Base-by-base conservation (phyloP, 2,888 invertebrate genomes). In the Drosophila setosimentum region DNA sequence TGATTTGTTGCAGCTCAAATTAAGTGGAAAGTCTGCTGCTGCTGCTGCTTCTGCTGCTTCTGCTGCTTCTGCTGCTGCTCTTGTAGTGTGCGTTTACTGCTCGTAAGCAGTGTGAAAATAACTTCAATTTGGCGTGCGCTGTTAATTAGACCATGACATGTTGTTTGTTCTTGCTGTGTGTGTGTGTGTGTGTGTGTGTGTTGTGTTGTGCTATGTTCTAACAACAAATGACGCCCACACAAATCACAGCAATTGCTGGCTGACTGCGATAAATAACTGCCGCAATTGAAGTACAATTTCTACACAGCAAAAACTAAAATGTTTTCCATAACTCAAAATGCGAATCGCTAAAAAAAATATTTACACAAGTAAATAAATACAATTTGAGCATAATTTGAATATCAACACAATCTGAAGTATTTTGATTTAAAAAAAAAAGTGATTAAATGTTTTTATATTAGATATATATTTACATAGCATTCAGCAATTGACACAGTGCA, bases 121-220 rank as follows among this genome's bases (percentile, higher is more conserved):
- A 74, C 87, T 86, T 71, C 48, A 88, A 69, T 74, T 70, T 83
- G 37, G 48, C 77, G 57, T 77, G 78, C 61, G 35, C 62, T 68
- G 83, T 81, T 83, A 83, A 83, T 83, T 83, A 72, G 82, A 83
- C 74, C 83, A 73, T 80, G 87, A 83, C 83, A 83, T 88, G 83
- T 50, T 77, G 53, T 57, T 51, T 24, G 32, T 16, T 53, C 21
- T 50, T 50, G 48, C 33, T 30, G 35, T 48, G 21, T 45, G 13
- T 21, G 13, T 11, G 42, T 6, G n/a, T 10, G 40, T 40, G 40
- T 40, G 11, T 2, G 42, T 11, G n/a, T 10, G 40, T 21, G 42
- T 42, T 6, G 45, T 13, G 7, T 37, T 0, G 18, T 37, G 18
- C n/a, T 18, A 18, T 18, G 3, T 7, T 3, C 55, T 37, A 37